Evolutionary conservation across 2,888 invertebrate genomes (phyloP), one percentile per base, ranked within the genome.

Genomic region (Drosophila picticornis): DNA sequence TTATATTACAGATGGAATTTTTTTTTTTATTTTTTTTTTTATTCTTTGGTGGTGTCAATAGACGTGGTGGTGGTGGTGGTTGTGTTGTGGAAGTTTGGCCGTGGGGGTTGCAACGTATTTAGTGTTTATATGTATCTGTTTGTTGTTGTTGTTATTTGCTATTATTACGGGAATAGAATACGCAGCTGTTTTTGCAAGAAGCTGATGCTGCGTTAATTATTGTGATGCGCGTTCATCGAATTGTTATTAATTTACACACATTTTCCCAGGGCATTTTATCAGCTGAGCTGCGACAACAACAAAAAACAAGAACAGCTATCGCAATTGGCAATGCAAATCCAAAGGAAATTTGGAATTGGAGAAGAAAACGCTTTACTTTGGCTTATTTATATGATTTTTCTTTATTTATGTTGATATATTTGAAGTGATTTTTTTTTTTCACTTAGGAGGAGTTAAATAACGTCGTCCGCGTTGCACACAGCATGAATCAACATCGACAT

Each of bases 401-500:
- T 80, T 72, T 83, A 78, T 83, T 84, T 78, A 56, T 80, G 50
- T 77, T 79, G 71, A 76, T 82, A 86, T 75, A 64, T 64, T 62
- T 76, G 82, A 65, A 83, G 77, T 57, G 72, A 78, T 6, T 16
- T 22, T 9, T 29, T 22, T 32, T 22, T 72, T 84, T 67, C 84
- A 83, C 83, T 83, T 83, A 65, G 31, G 52, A 72, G 58, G 57
- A 80, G 67, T 84, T 82, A 61, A 87, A 86, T 80, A 81, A 81
- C 79, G 72, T 81, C 59, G 77, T 55, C 72, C 72, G 88, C 74
- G 63, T 60, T 60, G 61, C 65, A 75, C 60, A 57, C 63, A 71
- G 77, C 62, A 72, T 75, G 84, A 88, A 88, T 88, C 89, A 87
- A 75, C 82, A 82, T 82, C 75, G 66, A 84, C 72, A 84, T 58